Evolutionary conservation across 2,113 vertebrate genomes (phyloP).

Genomic region (Meriones unguiculatus): DNA sequence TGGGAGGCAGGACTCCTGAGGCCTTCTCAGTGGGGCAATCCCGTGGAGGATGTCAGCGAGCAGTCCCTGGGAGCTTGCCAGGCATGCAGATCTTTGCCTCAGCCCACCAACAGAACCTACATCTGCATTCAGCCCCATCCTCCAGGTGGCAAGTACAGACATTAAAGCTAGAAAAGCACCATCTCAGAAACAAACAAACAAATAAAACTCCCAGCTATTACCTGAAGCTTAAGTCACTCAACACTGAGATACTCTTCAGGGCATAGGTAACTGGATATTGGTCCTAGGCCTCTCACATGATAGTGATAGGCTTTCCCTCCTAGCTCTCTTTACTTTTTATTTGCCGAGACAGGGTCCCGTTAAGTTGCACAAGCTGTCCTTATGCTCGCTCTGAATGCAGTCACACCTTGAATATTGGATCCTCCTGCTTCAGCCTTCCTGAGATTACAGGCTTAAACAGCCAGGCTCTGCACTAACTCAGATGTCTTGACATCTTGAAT

Average conservation of each 20-base stretch:
- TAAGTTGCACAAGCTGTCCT: background rate
- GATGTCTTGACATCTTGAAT: conserved; percentile 10
- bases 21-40: background rate
- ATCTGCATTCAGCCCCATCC: background rate
- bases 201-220: background rate
- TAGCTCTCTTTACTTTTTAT: background rate
- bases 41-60: accelerated
- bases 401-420: background rate
- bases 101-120: background rate
- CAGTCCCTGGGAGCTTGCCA: background rate
- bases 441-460: too few relatives aligned
- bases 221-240: background rate
- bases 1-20: background rate
- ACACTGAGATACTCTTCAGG: background rate
- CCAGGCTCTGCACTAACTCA: background rate
- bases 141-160: background rate
- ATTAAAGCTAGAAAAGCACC: background rate
- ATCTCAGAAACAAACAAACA: background rate
- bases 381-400: background rate
- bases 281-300: background rate
- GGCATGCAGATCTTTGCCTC: background rate
- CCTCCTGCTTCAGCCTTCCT: too few relatives aligned
- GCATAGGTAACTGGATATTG: background rate
- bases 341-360: background rate
- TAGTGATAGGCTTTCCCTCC: background rate